Evolutionary conservation across 2,797 vertebrate genomes (phyloP).

Genomic region (Octomys mimax): DNA sequence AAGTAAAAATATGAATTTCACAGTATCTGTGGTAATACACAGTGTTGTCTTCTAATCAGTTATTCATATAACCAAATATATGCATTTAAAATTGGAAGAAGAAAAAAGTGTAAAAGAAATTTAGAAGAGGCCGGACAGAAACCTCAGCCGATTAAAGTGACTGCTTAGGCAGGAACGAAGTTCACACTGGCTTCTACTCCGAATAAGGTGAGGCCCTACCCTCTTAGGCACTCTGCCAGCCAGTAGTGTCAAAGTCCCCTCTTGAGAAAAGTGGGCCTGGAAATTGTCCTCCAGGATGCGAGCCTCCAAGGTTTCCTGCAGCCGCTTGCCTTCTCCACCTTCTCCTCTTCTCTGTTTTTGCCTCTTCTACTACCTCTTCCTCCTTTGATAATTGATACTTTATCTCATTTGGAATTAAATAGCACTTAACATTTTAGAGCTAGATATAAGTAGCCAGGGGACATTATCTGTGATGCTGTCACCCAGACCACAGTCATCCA

Average conservation of each 20-base stretch:
- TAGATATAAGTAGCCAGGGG: not conserved
- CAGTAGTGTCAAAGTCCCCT: accelerated
- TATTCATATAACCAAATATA: too few species aligned
- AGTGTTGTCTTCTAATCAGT: too few species aligned
- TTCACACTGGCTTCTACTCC: not conserved
- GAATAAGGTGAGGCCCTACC: accelerated
- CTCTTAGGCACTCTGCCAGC: not conserved
- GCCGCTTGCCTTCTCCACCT: not conserved
- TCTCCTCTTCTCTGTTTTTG: not conserved
- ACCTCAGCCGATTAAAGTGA: too few species aligned
- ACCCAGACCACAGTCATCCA: not conserved
- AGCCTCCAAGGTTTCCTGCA: not conserved
- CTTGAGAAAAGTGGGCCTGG: not conserved
- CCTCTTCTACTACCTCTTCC: not conserved
- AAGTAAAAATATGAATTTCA: too few species aligned
- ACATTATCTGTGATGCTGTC: not conserved
- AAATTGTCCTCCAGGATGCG: accelerated
- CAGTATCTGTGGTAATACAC: too few species aligned
- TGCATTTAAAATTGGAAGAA: too few species aligned
- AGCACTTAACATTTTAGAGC: not conserved
- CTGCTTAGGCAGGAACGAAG: too few species aligned
- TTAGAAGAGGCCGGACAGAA: too few species aligned
- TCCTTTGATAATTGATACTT: not conserved
- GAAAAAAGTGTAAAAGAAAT: too few species aligned
- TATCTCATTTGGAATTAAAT: not conserved